Base-by-base conservation (phyloP, 2,888 invertebrate species). In the Rotaria macrura region DNA sequence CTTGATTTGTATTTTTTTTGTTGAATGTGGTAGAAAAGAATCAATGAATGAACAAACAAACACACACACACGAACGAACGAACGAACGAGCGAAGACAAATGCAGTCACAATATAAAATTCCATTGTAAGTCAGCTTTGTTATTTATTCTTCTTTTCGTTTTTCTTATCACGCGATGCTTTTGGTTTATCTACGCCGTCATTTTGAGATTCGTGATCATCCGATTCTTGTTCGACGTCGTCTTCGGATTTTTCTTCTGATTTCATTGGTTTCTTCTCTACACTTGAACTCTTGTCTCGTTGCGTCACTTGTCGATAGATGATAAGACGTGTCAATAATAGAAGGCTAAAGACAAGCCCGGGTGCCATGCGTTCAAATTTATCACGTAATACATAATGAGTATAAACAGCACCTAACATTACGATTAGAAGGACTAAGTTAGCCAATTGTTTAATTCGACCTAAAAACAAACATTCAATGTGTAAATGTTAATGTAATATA, bases 401-500 rank as follows among this genome's bases (percentile, higher is more conserved):
- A 91, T 97, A 96, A 85, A 96, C 94, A 55, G 96, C 95, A 91
- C 96, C 93, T 87, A 95, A 90, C 93, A 96, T 96, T 87, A 96
- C 92, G 85, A 94, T 88, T 74, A 97, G 92, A 87, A 97, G 93
- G 54, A 95, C 93, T 20, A 94, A 92, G 91, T 97, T 97, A 79
- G 96, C 95, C 84, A 93, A 93, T 90, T 96, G 95, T 92, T 97
- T 97, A 87, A 96, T 92, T 91, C 94, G 94, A 91, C 95, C 96
- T 96, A 92, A 65, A 93, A 93, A 74, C 9, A 74, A n/a, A n/a
- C n/a, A n/a, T n/a, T n/a, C n/a, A n/a, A n/a, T n/a, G n/a, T n/a
- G n/a, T n/a, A n/a, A n/a, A n/a, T n/a, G n/a, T n/a, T n/a, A n/a
- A n/a, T n/a, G n/a, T n/a, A n/a, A n/a, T n/a, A n/a, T n/a, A n/a